Evolutionary conservation across 1,140 invertebrate genomes (phyloP), one percentile per base, ranked within the genome.

Genomic region (Ctenoplectra terminalis): DNA sequence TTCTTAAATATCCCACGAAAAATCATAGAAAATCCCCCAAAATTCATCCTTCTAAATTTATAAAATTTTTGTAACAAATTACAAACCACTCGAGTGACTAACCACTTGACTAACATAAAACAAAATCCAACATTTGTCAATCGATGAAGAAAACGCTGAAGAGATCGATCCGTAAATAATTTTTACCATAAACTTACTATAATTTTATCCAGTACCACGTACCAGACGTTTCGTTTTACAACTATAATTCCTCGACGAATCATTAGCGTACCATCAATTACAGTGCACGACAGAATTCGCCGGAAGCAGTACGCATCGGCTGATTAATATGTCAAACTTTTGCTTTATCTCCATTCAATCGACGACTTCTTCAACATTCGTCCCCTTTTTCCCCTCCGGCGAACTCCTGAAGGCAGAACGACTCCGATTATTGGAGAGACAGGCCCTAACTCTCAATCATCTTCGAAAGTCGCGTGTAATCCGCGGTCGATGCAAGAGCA

Each of bases 391-490:
- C 26, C 48, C 37, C 17, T 17, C 11, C 23, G 5, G 20, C 15
- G 37, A 48, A 43, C 31, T n/a, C 23, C 17, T 2, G 7, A 15
- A 13, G 29, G 8, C 1, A 17, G 43, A 67, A 72, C 34, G 76
- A 46, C 31, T 72, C 20, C 52, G 83, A 83, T 82, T 77, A 87
- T 83, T 73, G 64, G 66, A 74, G 74, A 77, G 86, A 82, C 81
- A 78, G 83, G 72, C 60, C 80, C 71, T 60, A 82, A 82, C 86
- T 81, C 85, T 87, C 86, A 78, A 87, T 87, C 86, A 87, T 86
- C 75, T 83, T 88, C 69, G 86, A 85, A 88, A 88, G 83, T 87
- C 82, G 83, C 79, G 86, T 76, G 79, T 87, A 85, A 88, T 71
- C 78, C 81, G 74, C 69, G 71, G 79, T 81, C 78, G 88, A 79